phyloP scores from a whole-genome alignment of 2,113 vertebrate species.

The Chamaetylas fuelleborni region DNA sequence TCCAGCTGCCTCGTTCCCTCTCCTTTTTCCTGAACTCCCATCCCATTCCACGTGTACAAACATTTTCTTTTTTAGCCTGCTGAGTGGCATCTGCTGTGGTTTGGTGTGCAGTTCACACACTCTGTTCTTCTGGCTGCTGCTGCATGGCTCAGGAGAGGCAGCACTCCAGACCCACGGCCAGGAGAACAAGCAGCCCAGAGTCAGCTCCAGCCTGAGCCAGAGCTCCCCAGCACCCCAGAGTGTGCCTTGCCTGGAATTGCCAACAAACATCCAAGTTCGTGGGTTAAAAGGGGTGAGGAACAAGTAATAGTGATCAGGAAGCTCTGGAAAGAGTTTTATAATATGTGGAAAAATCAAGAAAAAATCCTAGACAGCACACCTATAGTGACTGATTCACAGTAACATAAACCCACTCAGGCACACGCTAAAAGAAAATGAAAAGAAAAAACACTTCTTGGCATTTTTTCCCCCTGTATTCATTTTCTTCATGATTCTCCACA shows the following conservation, averaged over 20 bases:
- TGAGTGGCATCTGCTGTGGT: neutral
- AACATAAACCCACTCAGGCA: neutral
- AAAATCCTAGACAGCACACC: neutral
- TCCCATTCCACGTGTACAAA: neutral
- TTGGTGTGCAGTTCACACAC: rapidly evolving
- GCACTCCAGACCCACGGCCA: neutral
- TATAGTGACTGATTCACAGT: neutral
- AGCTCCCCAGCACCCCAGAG: neutral
- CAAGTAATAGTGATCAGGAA: neutral
- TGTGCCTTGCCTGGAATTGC: rapidly evolving
- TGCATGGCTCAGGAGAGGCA: neutral
- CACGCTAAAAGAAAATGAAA: neutral
- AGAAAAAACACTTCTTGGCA: neutral
- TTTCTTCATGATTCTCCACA: neutral
- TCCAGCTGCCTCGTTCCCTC: neutral
- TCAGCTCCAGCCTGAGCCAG: neutral
- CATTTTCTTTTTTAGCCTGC: neutral
- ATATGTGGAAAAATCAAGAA: neutral
- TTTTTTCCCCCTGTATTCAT: neutral
- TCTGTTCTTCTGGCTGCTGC: neutral
- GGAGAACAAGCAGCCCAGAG: neutral
- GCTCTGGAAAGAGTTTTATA: neutral
- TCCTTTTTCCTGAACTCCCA: neutral
- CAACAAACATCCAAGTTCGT: neutral
- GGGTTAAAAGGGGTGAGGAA: neutral